These are phyloP conservation scores for Silurus meridionalis DNA, from an alignment of 2,113 vertebrate genomes.

Conservation along the genomic window DNA sequence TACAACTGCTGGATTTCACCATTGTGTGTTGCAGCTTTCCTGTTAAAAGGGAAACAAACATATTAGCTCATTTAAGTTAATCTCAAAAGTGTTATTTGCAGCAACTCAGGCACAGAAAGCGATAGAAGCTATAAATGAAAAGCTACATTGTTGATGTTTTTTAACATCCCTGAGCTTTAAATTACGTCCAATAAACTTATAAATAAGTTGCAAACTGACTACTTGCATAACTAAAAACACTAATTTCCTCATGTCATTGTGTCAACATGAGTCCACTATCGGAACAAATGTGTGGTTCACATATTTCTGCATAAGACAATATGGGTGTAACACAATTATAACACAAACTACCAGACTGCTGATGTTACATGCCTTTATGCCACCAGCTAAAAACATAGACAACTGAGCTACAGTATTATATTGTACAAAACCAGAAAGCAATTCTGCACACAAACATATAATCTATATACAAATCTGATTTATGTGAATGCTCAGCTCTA, in stretches of 20 bases:
- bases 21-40: constrained; percentile 85
- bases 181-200: not conserved
- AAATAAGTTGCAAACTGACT: not conserved
- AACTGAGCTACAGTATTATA: not conserved
- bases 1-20: constrained; percentile 89
- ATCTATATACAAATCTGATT: not conserved
- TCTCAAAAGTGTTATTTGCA: not conserved
- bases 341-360: not conserved
- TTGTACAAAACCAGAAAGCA: not conserved
- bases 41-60: constrained; percentile 58
- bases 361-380: not conserved
- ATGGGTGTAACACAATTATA: not conserved
- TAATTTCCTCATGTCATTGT: not conserved
- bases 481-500: not conserved
- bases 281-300: not conserved
- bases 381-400: not conserved
- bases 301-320: not conserved
- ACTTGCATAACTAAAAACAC: not conserved
- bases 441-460: not conserved
- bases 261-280: not conserved
- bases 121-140: not conserved
- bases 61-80: not conserved
- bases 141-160: not conserved
- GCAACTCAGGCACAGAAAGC: not conserved
- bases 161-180: not conserved